Base-by-base conservation (phyloP, 1,140 invertebrate genomes). In the Megathymus violae region DNA sequence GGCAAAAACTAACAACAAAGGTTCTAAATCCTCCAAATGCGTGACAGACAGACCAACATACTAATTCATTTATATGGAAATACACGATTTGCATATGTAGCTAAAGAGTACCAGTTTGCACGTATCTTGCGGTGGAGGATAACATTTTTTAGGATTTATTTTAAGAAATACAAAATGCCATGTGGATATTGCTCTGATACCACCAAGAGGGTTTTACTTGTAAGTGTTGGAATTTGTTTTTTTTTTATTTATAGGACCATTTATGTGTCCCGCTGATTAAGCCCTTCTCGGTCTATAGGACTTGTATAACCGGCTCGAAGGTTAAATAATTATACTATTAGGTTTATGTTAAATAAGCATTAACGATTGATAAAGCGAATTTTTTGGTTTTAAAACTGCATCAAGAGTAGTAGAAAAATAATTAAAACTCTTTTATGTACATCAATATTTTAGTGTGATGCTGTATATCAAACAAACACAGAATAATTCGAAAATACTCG, bases 21-120 rank as follows among this genome's bases (percentile, higher is more conserved):
- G 47, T 40, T 64, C 64, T 34, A 80, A 76, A 78, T 74, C 58
- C 46, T 38, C 59, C 60, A 66, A 58, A 78, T 72, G 63, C 74
- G 81, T 86, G 80, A 82, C 77, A 78, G 71, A 80, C 78, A 76
- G 64, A 66, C 69, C 22, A 71, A 76, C 47, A 69, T 40, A 71
- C 64, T 78, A 84, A 85, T 82, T 84, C 71, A 85, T 88, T 88
- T 86, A 65, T 79, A 88, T 86, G 70, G 71, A 80, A 79, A 85
- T 75, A 69, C 70, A 68, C 65, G 34, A 36, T 64, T 61, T 67
- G 40, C 52, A 48, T 58, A 48, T 48, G 43, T 52, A 22, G 38
- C 25, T 46, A 11, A 36, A 41, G 15, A 61, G 61, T 52, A 41
- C 71, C 65, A 83, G 74, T 82, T 64, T 48, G 44, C 60, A 15